Conservation (phyloP, 2,113 vertebrate genomes). For the Eulemur macaco region DNA sequence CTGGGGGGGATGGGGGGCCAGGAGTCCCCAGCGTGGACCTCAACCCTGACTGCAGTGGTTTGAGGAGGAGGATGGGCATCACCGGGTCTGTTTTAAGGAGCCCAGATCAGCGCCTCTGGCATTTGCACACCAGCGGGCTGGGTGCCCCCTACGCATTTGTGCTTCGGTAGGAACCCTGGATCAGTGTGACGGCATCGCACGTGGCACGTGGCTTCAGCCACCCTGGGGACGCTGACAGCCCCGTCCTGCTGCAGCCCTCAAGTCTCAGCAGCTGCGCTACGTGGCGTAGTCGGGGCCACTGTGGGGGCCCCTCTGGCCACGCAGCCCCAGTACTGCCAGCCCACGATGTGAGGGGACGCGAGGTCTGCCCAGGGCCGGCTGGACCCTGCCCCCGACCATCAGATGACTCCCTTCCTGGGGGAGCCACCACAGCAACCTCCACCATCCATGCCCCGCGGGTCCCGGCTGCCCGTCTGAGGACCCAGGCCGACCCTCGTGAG, state of each 20-base stretch:
- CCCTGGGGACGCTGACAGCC: background rate
- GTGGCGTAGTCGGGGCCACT: background rate
- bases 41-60: accelerated
- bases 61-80: background rate
- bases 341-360: too few relatives aligned
- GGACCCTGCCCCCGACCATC: accelerated
- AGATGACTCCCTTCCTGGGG: accelerated
- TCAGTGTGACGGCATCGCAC: background rate
- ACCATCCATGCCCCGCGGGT: accelerated
- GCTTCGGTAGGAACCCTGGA: accelerated
- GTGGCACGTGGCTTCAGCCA: background rate
- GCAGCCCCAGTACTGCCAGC: background rate
- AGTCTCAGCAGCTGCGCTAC: accelerated
- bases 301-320: background rate
- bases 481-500: accelerated
- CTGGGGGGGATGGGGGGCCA: background rate
- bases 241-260: background rate
- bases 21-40: background rate
- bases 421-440: background rate
- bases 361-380: background rate
- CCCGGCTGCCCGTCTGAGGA: background rate
- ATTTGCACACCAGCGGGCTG: accelerated
- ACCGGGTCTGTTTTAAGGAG: background rate
- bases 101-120: background rate
- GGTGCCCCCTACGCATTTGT: accelerated